Percentiles rank a stretch among this genome's conserved stretches.
Conservation (phyloP, 2,113 vertebrate genomes). For the Actenoides lindsayi region DNA sequence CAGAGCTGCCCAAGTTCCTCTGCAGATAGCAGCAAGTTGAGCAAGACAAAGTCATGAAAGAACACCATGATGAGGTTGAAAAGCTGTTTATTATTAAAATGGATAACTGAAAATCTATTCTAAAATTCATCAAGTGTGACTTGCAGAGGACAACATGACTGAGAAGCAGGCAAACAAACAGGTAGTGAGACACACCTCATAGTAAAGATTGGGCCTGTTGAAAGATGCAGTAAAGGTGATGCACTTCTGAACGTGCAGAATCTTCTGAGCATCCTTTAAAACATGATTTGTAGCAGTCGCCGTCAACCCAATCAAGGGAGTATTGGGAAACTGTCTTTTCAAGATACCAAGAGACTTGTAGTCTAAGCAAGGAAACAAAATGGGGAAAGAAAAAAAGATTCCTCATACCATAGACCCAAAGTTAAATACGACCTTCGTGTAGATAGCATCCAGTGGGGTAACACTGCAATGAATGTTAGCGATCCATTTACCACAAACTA, state of each 20-base stretch:
- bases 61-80: not conserved
- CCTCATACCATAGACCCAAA: not conserved
- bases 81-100: not conserved
- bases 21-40: not conserved
- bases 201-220: constrained; percentile 93
- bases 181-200: constrained; percentile 81
- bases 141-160: not conserved
- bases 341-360: constrained; percentile 95
- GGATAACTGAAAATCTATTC: not conserved
- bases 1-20: not conserved
- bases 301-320: constrained; percentile 89
- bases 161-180: not conserved
- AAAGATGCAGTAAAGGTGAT: constrained; percentile 92
- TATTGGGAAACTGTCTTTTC: constrained; percentile 92
- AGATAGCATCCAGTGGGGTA: not conserved
- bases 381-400: not conserved
- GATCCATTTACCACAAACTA: not conserved
- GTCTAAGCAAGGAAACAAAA: constrained; percentile 73
- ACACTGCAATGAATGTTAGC: not conserved
- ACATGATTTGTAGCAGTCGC: constrained; percentile 92
- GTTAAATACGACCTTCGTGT: not conserved
- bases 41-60: not conserved
- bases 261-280: constrained; percentile 91
- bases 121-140: not conserved
- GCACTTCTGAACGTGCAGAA: constrained; percentile 85